These are phyloP conservation scores for Callionymus lyra DNA, from an alignment of 2,113 vertebrate species.

Conservation along the genomic window DNA sequence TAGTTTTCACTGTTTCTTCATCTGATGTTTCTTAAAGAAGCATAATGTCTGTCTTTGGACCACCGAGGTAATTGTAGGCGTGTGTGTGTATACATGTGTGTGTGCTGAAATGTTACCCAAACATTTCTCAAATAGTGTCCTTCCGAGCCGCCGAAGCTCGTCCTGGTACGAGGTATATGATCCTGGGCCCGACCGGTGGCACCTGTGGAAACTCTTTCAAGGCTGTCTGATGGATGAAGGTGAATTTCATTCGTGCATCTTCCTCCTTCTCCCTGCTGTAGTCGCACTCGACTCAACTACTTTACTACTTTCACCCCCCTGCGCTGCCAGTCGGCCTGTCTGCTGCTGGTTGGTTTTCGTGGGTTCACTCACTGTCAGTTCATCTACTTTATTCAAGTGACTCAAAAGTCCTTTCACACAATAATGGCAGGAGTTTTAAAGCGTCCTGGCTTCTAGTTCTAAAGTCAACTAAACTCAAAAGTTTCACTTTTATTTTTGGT, in stretches of 20 bases:
- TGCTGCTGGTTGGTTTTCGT: no score
- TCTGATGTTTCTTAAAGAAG: constrained; percentile 52
- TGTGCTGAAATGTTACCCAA: constrained; percentile 51
- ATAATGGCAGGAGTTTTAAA: no score
- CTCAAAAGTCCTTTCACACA: no score
- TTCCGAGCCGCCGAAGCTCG: no score
- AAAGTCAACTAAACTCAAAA: no score
- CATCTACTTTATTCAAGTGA: no score
- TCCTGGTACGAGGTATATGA: constrained; percentile 65
- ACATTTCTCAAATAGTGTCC: constrained; percentile 42
- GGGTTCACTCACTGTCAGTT: constrained; percentile 37
- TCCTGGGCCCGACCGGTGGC: constrained; percentile 49
- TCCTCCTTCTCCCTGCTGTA: constrained; percentile 23
- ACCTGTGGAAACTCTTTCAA: constrained; percentile 52
- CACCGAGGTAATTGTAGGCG: constrained; percentile 63
- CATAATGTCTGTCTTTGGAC: constrained; percentile 66
- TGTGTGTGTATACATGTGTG: constrained; percentile 28
- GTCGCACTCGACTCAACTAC: background rate
- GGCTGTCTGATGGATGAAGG: constrained; percentile 47
- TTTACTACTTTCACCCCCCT: background rate
- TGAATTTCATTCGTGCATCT: constrained; percentile 47
- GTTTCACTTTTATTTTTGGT: no score
- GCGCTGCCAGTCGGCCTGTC: no score
- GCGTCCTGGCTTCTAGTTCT: no score
- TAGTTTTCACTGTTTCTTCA: constrained; percentile 42